Evolutionary conservation across 1,140 invertebrate species (phyloP), one percentile per base, ranked within the genome.

Genomic region (Melipona quadrifasciata): DNA sequence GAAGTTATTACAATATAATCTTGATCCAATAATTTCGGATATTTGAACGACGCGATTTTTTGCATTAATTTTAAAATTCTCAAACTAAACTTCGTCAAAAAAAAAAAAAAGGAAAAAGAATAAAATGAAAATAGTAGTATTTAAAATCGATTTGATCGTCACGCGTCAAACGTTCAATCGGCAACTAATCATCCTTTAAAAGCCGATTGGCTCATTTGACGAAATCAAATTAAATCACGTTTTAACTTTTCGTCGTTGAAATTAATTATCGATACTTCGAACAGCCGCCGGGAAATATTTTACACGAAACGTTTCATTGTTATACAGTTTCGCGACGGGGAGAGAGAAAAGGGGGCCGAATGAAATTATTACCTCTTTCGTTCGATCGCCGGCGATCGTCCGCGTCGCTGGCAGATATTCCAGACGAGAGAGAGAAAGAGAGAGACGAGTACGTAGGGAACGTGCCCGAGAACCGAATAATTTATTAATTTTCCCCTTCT

Each of bases 401-500:
- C 55, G 57, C 24, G 74, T 39, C 74, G 1, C 21, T 12, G 27
- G 10, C 74, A 76, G 57, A 76, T 76, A 61, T 61, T 58, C 21
- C 14, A n/a, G 24, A 31, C 55, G 17, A 57, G 19, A 21, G 53
- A 55, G 53, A 55, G 53, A 73, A 51, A 31, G 27, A 31, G 21
- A 61, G 55, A 39, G 21, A 57, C 31, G 17, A 61, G 57, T 39
- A 58, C 47, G 71, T 73, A 53, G n/a, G 39, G 39, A 71, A 71
- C 34, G 39, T 47, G 31, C 64, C 16, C 55, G 55, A 39, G 55
- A 39, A 39, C 55, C 61, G 55, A 76, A 76, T 76, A 76, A 76
- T 76, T 76, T 76, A 76, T 76, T 76, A 76, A 76, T 76, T 76
- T 61, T 58, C 57, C 74, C n/a, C 17, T 57, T 73, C 39, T 75